Conservation (phyloP, 2,113 vertebrate genomes). For the Neolamprologus brichardi region DNA sequence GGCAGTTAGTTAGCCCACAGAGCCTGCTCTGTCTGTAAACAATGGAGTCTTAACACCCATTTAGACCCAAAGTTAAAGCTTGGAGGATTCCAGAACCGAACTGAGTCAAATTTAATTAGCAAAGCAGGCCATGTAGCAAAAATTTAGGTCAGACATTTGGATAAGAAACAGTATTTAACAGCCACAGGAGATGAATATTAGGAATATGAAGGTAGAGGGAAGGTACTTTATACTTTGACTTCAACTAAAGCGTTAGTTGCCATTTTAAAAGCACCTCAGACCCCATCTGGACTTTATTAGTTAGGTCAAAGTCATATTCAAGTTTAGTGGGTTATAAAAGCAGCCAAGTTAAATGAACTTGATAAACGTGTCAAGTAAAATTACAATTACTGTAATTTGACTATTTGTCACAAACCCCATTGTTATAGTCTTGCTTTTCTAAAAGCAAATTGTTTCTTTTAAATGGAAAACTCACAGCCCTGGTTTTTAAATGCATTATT, state of each 20-base stretch:
- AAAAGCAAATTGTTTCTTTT: neutral
- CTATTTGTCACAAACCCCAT: neutral
- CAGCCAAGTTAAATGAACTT: neutral
- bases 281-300: neutral
- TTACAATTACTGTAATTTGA: neutral
- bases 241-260: neutral
- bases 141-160: slow-evolving; percentile 6
- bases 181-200: neutral
- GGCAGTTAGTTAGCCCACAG: slow-evolving; percentile 30
- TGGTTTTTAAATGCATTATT: neutral
- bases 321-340: neutral
- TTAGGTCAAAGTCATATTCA: neutral
- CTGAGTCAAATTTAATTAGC: slow-evolving; percentile 28
- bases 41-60: slow-evolving; percentile 24
- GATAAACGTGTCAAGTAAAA: neutral
- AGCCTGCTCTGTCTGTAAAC: slow-evolving; percentile 34
- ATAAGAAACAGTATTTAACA: neutral
- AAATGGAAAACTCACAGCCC: neutral
- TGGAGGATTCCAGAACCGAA: neutral
- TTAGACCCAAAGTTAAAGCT: neutral
- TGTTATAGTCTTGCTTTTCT: neutral
- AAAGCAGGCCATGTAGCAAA: neutral
- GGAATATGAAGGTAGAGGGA: neutral
- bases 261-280: neutral
- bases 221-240: neutral